A percentile compares a stretch with the other conserved stretches of the same genome.
phyloP scores from a whole-genome alignment of 2,797 vertebrate genomes.

The Nyctalus aviator region DNA sequence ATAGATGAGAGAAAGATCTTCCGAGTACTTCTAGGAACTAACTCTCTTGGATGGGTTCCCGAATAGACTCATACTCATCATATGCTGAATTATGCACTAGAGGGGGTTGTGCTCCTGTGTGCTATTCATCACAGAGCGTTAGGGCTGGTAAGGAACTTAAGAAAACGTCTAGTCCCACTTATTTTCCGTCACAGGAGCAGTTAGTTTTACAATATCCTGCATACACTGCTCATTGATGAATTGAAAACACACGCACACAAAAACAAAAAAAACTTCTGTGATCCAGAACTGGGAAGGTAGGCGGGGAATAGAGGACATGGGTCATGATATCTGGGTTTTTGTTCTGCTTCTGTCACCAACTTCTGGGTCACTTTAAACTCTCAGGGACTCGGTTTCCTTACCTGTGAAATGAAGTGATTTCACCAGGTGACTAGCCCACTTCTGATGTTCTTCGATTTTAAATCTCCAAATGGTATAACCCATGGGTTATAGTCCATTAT shows the following conservation, averaged over 20 bases:
- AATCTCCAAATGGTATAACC: not conserved
- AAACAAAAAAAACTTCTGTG: not conserved
- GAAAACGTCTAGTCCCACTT: not conserved
- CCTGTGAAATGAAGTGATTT: conserved; percentile 18
- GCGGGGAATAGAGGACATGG: not conserved
- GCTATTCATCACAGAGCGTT: conserved; percentile 50
- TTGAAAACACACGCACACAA: not conserved
- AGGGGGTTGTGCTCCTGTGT: conserved; percentile 66
- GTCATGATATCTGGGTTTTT: not conserved
- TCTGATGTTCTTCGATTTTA: conserved; percentile 14
- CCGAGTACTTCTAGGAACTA: conserved; percentile 78
- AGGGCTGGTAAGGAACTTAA: conserved; percentile 30
- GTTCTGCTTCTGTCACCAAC: not conserved
- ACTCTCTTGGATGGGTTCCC: conserved; percentile 72
- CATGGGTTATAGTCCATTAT: not conserved
- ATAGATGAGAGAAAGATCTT: conserved; percentile 70
- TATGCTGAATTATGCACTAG: conserved; percentile 74
- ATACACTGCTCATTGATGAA: not conserved
- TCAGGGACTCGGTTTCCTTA: not conserved
- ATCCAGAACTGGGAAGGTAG: not conserved
- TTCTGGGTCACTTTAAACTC: not conserved
- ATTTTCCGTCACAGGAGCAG: conserved; percentile 21
- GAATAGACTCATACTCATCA: conserved; percentile 69
- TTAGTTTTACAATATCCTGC: conserved; percentile 30
- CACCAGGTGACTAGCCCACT: not conserved